phyloP scores from a whole-genome alignment of 2,888 invertebrate genomes.

The Thymelicus sylvestris region DNA sequence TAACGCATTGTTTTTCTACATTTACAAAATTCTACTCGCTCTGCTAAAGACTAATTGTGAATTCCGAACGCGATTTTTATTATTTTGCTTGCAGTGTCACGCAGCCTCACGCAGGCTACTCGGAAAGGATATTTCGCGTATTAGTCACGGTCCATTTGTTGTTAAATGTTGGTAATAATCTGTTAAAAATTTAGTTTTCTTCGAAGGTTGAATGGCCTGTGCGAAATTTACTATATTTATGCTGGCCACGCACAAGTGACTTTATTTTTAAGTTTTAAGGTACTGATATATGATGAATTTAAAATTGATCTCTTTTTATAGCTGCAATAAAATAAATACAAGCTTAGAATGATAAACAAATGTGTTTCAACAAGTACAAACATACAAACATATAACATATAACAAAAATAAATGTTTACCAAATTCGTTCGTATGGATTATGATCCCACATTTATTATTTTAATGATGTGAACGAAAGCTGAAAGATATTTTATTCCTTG shows the following conservation, averaged over 20 bases:
- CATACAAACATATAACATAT: neutral
- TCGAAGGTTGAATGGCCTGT: slow-evolving; percentile 48
- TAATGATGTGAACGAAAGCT: neutral
- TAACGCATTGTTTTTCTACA: slow-evolving; percentile 73
- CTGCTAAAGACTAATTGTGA: slow-evolving; percentile 60
- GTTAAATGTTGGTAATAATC: slow-evolving; percentile 58
- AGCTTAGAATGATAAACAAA: slow-evolving; percentile 29
- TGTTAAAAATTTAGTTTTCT: slow-evolving; percentile 50
- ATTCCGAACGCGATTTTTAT: slow-evolving; percentile 71
- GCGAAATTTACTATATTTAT: slow-evolving; percentile 44
- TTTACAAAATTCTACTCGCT: slow-evolving; percentile 68
- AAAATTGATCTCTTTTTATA: slow-evolving; percentile 51
- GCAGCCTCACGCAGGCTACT: slow-evolving; percentile 72
- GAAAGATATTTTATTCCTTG: too few relatives aligned
- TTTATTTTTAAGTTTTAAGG: slow-evolving; percentile 46
- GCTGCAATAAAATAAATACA: slow-evolving; percentile 47
- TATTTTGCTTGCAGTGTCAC: slow-evolving; percentile 74
- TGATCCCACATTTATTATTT: too few relatives aligned
- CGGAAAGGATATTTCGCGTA: slow-evolving; percentile 74
- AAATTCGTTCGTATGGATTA: neutral
- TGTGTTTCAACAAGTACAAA: neutral
- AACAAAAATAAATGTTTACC: neutral
- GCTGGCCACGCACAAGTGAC: slow-evolving; percentile 46
- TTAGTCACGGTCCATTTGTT: slow-evolving; percentile 69
- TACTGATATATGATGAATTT: slow-evolving; percentile 50